These are phyloP conservation scores for Hypotaenidia philippensis DNA, from an alignment of 2,797 vertebrate species.

Conservation along the genomic window DNA sequence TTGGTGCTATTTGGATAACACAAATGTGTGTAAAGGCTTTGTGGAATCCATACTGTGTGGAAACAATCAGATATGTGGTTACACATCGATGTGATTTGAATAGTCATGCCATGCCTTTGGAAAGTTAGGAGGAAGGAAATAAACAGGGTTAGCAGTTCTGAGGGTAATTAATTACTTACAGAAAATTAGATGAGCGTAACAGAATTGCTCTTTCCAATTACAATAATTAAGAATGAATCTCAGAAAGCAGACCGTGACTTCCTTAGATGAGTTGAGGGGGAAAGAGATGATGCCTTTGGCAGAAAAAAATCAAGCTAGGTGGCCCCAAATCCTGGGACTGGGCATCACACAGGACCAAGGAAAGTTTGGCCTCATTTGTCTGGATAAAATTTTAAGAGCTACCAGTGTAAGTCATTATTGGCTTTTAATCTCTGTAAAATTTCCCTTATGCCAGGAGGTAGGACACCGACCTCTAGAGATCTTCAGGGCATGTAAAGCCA, in stretches of 20 bases:
- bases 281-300: neutral
- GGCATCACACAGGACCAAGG: neutral
- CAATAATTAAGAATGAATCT: conserved; percentile 29
- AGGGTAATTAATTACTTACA: conserved; percentile 45
- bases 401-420: neutral
- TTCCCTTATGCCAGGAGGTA: neutral
- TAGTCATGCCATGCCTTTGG: conserved; percentile 28
- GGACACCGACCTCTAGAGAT: neutral
- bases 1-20: conserved; percentile 7
- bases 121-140: conserved; percentile 43
- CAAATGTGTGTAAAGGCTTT: conserved; percentile 30
- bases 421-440: neutral
- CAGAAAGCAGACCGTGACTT: neutral
- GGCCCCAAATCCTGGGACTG: neutral
- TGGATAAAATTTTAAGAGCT: neutral
- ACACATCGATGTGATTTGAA: conserved; percentile 26
- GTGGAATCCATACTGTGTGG: neutral
- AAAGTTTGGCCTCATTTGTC: neutral
- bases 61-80: conserved; percentile 43
- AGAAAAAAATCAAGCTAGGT: neutral
- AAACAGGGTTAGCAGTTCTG: conserved; percentile 39
- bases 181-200: conserved; percentile 46
- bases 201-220: conserved; percentile 40
- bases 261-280: neutral
- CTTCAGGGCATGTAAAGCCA: neutral